Percentiles rank a stretch among this genome's conserved stretches.
Conservation (phyloP, 2,797 vertebrate species). For the Heliangelus exortis region DNA sequence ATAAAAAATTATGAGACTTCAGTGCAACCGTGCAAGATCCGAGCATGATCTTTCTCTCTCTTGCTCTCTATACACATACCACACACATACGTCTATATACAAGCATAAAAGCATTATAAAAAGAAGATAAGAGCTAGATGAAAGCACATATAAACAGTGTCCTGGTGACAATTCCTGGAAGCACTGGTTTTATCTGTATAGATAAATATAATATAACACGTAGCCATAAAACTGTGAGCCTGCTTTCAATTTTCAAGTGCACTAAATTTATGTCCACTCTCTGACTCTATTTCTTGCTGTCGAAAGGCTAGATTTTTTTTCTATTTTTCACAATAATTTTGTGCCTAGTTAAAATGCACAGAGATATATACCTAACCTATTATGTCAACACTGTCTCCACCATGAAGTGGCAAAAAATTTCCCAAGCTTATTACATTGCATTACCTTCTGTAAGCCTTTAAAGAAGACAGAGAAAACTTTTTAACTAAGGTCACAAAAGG, state of each 20-base stretch:
- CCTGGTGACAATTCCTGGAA: slow-evolving; percentile 9
- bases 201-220: neutral
- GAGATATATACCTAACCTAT: neutral
- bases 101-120: slow-evolving; percentile 15
- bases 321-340: neutral
- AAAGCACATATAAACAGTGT: neutral
- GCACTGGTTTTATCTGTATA: neutral
- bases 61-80: neutral
- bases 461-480: neutral
- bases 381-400: neutral
- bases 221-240: neutral
- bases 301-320: neutral
- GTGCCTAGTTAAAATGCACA: neutral
- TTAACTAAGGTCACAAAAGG: neutral
- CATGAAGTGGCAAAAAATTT: neutral
- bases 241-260: neutral
- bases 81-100: neutral
- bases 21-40: neutral
- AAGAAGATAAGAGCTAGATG: neutral
- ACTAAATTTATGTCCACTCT: neutral
- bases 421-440: neutral
- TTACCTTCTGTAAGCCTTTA: neutral
- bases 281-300: neutral
- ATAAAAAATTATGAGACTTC: slow-evolving; percentile 30
- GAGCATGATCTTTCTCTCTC: neutral